These are phyloP conservation scores for Macrophya annulata DNA, from an alignment of 2,888 invertebrate genomes.

Conservation along the genomic window DNA sequence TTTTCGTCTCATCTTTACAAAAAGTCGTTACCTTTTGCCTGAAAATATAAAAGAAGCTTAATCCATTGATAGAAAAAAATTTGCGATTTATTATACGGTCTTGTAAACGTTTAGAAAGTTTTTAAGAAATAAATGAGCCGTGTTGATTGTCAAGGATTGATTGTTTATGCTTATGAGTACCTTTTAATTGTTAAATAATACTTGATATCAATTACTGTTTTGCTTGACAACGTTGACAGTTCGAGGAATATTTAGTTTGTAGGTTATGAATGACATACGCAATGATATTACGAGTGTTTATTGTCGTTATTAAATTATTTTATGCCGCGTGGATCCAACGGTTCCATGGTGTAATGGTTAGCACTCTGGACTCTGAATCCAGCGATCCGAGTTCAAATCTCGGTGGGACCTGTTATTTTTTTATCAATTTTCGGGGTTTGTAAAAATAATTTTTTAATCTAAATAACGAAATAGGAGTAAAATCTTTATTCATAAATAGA, in stretches of 20 bases:
- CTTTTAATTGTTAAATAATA: not conserved
- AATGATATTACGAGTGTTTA: not conserved
- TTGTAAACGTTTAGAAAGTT: too few relatives aligned
- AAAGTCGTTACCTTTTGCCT: not conserved
- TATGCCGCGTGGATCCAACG: conserved; percentile 62
- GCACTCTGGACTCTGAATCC: conserved; percentile 88
- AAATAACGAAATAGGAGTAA: not conserved
- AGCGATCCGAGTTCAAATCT: conserved; percentile 87
- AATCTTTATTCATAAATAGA: not conserved
- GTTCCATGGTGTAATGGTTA: conserved; percentile 87
- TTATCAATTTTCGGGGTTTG: not conserved
- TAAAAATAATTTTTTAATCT: not conserved
- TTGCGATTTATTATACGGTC: not conserved
- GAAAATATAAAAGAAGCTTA: not conserved
- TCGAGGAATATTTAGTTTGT: not conserved
- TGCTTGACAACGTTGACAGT: not conserved
- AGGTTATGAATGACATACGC: not conserved
- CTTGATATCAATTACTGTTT: not conserved
- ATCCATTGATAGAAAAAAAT: not conserved
- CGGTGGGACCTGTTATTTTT: conserved; percentile 82
- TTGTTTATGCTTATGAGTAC: not conserved
- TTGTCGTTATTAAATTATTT: not conserved
- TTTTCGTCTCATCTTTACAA: conserved; percentile 87
- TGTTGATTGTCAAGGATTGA: not conserved
- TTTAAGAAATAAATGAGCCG: not conserved